These are phyloP conservation scores for Lateolabrax maculatus DNA, from an alignment of 2,797 vertebrate genomes.

Conservation along the genomic window DNA sequence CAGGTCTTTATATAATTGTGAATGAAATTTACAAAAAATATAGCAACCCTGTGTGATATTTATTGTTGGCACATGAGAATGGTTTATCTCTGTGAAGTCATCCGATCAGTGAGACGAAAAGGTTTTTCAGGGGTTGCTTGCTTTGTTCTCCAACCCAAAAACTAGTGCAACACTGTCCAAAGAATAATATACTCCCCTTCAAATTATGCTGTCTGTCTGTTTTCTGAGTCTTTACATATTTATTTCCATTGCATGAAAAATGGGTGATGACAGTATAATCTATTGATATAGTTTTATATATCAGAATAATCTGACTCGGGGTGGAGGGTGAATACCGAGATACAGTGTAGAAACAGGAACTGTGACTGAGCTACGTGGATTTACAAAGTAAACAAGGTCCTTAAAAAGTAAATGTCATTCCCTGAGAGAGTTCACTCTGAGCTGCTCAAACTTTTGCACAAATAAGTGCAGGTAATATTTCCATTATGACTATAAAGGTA, in stretches of 20 bases:
- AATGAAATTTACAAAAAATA: constrained; percentile 46
- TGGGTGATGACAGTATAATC: neutral
- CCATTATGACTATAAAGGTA: constrained; percentile 2
- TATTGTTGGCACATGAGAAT: constrained; percentile 41
- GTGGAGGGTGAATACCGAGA: neutral
- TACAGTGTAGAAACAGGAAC: constrained; percentile 13
- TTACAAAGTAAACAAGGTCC: constrained; percentile 16
- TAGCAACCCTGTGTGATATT: constrained; percentile 35
- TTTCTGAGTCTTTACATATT: constrained; percentile 34
- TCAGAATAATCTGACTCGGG: neutral
- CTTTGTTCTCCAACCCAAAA: constrained; percentile 49
- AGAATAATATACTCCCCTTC: constrained; percentile 61
- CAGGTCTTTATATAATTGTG: constrained; percentile 59
- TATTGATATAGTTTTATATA: neutral
- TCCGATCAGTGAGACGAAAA: constrained; percentile 25
- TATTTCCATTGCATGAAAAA: constrained; percentile 23
- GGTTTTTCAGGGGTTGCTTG: constrained; percentile 41
- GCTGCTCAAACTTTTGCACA: constrained; percentile 1
- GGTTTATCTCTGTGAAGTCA: constrained; percentile 43
- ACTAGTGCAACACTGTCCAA: constrained; percentile 59
- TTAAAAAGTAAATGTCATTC: neutral
- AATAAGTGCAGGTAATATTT: constrained; percentile 8
- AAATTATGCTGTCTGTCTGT: constrained; percentile 43
- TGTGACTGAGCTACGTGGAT: constrained; percentile 3
- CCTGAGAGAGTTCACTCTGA: neutral